phyloP scores from a whole-genome alignment of 2,888 invertebrate genomes.

The Trissoscelio sp. region DNA sequence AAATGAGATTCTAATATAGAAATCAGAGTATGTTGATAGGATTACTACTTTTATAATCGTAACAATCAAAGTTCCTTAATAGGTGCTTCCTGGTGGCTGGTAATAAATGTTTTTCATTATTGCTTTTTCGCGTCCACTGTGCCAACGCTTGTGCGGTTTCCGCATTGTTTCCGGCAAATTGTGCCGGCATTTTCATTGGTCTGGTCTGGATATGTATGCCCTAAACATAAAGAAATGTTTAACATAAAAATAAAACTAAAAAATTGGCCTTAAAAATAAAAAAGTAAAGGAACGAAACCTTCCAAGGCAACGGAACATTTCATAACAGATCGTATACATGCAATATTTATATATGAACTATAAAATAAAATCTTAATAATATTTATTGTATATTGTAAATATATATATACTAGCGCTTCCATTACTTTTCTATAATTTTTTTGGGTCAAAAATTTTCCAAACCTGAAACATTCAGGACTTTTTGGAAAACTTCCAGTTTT shows the following conservation, averaged over 20 bases:
- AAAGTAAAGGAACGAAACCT: constrained; percentile 40
- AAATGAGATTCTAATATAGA: constrained; percentile 40
- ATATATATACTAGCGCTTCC: too few species aligned
- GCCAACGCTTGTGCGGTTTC: constrained; percentile 36
- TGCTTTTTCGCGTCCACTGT: constrained; percentile 52
- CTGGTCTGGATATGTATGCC: constrained; percentile 49
- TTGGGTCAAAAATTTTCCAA: too few species aligned
- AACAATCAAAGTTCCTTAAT: constrained; percentile 32
- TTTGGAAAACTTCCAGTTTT: too few species aligned
- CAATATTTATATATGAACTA: not conserved
- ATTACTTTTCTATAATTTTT: too few species aligned
- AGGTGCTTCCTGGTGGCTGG: constrained; percentile 33
- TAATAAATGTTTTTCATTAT: constrained; percentile 33
- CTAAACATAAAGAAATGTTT: constrained; percentile 59
- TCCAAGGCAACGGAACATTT: constrained; percentile 51
- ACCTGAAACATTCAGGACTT: too few species aligned
- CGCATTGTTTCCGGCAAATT: constrained; percentile 28
- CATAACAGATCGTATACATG: not conserved
- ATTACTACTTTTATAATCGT: constrained; percentile 35
- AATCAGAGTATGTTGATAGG: constrained; percentile 36
- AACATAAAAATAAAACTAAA: constrained; percentile 56
- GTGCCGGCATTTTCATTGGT: constrained; percentile 44
- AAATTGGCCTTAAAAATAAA: constrained; percentile 40
- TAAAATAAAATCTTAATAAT: too few species aligned
- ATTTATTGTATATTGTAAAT: too few species aligned